Percentiles rank a stretch among this genome's conserved stretches.
phyloP scores from a whole-genome alignment of 2,888 invertebrate genomes.

The Drosophila infuscata region DNA sequence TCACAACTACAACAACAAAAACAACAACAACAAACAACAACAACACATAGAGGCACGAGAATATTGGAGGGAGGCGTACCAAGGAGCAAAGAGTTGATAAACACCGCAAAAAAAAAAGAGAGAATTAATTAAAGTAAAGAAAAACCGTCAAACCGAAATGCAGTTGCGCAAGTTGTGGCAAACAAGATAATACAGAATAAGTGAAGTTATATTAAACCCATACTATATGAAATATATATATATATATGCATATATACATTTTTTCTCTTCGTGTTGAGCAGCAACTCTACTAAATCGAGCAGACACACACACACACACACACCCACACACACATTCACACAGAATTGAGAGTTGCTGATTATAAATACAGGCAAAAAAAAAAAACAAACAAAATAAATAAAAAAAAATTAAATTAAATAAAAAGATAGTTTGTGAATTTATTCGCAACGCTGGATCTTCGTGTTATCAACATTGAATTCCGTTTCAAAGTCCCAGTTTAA shows the following conservation, averaged over 20 bases:
- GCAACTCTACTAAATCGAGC: conserved; percentile 32
- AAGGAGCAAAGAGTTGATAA: conserved; percentile 9
- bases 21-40: conserved; percentile 12
- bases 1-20: conserved; percentile 12
- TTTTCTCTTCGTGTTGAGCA: conserved; percentile 55
- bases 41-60: conserved; percentile 37
- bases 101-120: background rate
- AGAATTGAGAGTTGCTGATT: conserved; percentile 20
- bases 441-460: conserved; percentile 27
- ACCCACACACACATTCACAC: conserved; percentile 13
- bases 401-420: background rate
- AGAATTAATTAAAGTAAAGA: conserved; percentile 1
- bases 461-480: conserved; percentile 23
- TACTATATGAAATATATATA: conserved; percentile 37
- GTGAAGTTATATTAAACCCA: conserved; percentile 49
- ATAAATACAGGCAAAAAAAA: conserved; percentile 13
- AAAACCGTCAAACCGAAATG: conserved; percentile 10
- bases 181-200: conserved; percentile 38
- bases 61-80: conserved; percentile 16
- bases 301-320: conserved; percentile 15
- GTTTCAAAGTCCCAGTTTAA: conserved; percentile 18
- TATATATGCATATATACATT: conserved; percentile 49
- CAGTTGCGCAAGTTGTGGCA: conserved; percentile 35
- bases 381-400: too few species aligned
- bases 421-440: conserved; percentile 21